Base-by-base conservation (phyloP, 2,888 invertebrate genomes). In the Camptogramma bilineatum region DNA sequence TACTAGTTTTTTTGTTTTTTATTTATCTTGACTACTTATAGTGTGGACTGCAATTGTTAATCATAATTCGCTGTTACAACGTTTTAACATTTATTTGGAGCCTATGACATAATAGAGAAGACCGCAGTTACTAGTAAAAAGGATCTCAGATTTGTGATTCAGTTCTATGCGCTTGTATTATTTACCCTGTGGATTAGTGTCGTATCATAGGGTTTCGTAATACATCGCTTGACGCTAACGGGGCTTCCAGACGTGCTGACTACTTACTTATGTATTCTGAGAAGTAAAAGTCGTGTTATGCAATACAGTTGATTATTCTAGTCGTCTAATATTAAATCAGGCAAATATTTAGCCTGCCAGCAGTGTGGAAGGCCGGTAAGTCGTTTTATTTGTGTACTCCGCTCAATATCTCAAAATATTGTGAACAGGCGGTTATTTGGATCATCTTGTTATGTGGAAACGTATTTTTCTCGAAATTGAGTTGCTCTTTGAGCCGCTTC, bases 391-490 rank as follows among this genome's bases (percentile, higher is more conserved):
- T 48, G 39, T 48, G 52, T 56, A 47, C 46, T 51, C 21, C 46
- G 53, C 60, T 50, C 51, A 17, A 62, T 52, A 56, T 52, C 54
- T 51, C 44, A 28, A 52, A n/a, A 53, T 55, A 56, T 56, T 48
- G 48, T 48, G 48, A 34, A 46, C 48, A 24, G 52, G 34, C 57
- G 52, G 62, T 28, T 62, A 57, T 57, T 57, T 24, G 62, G 57
- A 42, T 63, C 42, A 57, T 63, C 53, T 39, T 39, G 57, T 48
- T 57, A 48, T 46, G 50, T 46, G 51, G 34, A 59, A 53, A 52
- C 51, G 53, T 53, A 58, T 58, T 58, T 53, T 64, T 59, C 44
- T 18, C 42, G 34, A 54, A 59, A 59, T 55, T 46, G 63, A 21
- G 53, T 53, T 48, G 50, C 47, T 59, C 19, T 52, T 52, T 56